Evolutionary conservation across 2,797 vertebrate genomes (phyloP).

Genomic region (Notamacropus eugenii): DNA sequence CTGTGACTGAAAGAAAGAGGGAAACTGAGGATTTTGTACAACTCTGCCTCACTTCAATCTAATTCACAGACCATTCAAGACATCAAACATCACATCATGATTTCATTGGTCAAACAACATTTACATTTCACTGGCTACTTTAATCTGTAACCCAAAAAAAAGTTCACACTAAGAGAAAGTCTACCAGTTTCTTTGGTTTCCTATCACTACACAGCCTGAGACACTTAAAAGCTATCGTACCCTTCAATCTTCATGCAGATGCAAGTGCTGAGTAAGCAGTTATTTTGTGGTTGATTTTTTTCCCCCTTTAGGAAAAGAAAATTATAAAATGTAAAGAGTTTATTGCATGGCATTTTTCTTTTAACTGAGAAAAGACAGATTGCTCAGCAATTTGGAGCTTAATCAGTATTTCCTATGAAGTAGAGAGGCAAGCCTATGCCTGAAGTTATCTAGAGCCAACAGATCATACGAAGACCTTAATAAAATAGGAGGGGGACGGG

Average conservation of each 20-base stretch:
- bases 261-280: constrained; percentile 63
- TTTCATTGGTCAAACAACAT: neutral
- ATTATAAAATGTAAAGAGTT: constrained; percentile 77
- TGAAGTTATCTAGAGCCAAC: constrained; percentile 72
- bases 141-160: neutral
- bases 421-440: constrained; percentile 67
- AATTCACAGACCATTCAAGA: neutral
- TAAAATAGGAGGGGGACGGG: too few species aligned
- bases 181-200: constrained; percentile 21
- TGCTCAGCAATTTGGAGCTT: constrained; percentile 67
- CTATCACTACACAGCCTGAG: neutral
- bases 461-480: constrained; percentile 54
- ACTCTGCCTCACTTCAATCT: neutral
- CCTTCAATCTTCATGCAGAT: constrained; percentile 52
- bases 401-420: constrained; percentile 69
- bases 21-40: neutral
- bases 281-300: neutral
- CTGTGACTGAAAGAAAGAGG: too few species aligned
- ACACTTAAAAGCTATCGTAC: constrained; percentile 58
- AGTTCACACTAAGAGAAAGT: neutral
- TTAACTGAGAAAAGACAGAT: constrained; percentile 65
- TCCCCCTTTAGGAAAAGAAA: constrained; percentile 52
- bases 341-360: constrained; percentile 68
- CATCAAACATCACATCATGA: neutral
- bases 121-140: neutral